Percentiles rank a stretch among this genome's conserved stretches.
These are phyloP conservation scores for Horisme vitalbata DNA, from an alignment of 2,888 invertebrate genomes.

Conservation along the genomic window DNA sequence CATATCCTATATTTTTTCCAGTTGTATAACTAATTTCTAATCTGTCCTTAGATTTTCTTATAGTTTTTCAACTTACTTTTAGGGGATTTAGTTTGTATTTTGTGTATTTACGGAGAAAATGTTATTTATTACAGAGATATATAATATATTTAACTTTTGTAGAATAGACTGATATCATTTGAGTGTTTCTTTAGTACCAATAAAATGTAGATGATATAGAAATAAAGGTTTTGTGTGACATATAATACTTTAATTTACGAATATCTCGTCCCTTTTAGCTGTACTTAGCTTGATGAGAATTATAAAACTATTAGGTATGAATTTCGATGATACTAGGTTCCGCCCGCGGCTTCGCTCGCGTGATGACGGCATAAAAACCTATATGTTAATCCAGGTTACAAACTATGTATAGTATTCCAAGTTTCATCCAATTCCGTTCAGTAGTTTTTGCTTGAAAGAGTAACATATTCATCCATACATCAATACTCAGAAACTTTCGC, in stretches of 20 bases:
- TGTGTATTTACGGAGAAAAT: constrained; percentile 31
- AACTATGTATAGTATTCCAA: too few species aligned
- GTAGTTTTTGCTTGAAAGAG: too few species aligned
- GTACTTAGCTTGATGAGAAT: too few species aligned
- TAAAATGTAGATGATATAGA: constrained; percentile 46
- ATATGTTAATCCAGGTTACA: too few species aligned
- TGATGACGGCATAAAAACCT: too few species aligned
- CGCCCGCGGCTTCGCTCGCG: too few species aligned
- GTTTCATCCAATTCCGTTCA: too few species aligned
- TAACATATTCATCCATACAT: too few species aligned
- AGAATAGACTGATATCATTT: constrained; percentile 54
- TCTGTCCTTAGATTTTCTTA: constrained; percentile 22
- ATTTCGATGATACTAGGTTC: too few species aligned
- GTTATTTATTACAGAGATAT: constrained; percentile 45
- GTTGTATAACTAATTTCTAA: constrained; percentile 16
- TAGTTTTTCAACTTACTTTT: constrained; percentile 21
- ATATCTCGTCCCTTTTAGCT: too few species aligned
- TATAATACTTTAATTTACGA: constrained; percentile 1
- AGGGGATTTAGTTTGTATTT: constrained; percentile 31
- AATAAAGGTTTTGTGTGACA: constrained; percentile 55
- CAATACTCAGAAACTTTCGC: too few species aligned
- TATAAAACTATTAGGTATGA: too few species aligned
- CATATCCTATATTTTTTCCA: constrained; percentile 4
- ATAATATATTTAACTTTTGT: constrained; percentile 46
- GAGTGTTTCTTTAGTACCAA: constrained; percentile 42